phyloP scores from a whole-genome alignment of 2,888 invertebrate genomes.

The Folsomia candida region DNA sequence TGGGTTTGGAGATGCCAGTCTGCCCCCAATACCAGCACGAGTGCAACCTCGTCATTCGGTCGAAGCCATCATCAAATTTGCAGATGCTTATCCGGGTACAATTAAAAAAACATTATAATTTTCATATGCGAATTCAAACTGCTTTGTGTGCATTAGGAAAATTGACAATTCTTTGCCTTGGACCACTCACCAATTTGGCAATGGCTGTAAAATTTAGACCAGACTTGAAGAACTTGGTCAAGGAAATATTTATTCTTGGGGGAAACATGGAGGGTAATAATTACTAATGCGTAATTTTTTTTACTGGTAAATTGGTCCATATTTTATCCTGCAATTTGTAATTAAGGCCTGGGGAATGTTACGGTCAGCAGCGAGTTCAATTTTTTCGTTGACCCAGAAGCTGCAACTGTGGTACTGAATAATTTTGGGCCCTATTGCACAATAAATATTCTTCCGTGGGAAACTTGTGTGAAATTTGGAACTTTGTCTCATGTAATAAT shows the following conservation, averaged over 20 bases:
- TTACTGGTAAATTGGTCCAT: slow-evolving; percentile 7
- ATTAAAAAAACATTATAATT: no score
- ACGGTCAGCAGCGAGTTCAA: slow-evolving; percentile 71
- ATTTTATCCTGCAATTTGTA: no score
- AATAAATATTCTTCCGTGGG: slow-evolving; percentile 69
- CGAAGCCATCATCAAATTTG: slow-evolving; percentile 43
- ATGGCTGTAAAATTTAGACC: slow-evolving; percentile 69
- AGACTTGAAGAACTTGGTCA: slow-evolving; percentile 30
- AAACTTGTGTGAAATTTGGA: slow-evolving; percentile 58
- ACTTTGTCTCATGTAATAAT: slow-evolving; percentile 27
- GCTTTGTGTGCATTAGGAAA: no score
- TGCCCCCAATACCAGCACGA: slow-evolving; percentile 40
- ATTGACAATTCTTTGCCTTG: slow-evolving; percentile 54
- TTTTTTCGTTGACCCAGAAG: slow-evolving; percentile 73
- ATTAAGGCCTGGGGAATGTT: slow-evolving; percentile 63
- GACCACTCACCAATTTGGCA: slow-evolving; percentile 77
- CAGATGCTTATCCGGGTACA: slow-evolving; percentile 49
- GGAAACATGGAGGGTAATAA: slow-evolving; percentile 46
- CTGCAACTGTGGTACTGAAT: slow-evolving; percentile 69
- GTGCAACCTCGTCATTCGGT: slow-evolving; percentile 51
- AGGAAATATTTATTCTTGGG: slow-evolving; percentile 43
- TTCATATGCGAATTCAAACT: no score
- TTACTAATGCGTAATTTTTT: no score
- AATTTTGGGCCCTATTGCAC: slow-evolving; percentile 58
- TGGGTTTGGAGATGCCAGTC: slow-evolving; percentile 53